Conservation (phyloP, 2,888 invertebrate genomes). For the Hofmannophila pseudospretella region DNA sequence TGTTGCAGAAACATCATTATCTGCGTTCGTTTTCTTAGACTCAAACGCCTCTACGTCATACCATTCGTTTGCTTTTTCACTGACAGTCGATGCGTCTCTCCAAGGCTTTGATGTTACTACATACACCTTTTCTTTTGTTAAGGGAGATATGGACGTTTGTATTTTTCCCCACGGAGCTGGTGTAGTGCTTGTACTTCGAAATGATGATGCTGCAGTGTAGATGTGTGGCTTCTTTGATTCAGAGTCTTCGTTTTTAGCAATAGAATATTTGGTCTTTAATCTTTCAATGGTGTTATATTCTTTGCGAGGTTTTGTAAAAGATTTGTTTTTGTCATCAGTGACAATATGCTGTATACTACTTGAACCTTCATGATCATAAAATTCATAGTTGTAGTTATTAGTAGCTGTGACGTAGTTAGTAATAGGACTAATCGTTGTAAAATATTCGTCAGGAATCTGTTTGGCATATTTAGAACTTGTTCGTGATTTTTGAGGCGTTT, state of each 20-base stretch:
- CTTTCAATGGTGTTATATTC: slow-evolving; percentile 57
- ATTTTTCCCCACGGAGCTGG: slow-evolving; percentile 81
- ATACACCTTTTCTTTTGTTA: slow-evolving; percentile 88
- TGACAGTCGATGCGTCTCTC: slow-evolving; percentile 37
- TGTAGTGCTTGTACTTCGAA: slow-evolving; percentile 56
- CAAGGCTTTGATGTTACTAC: slow-evolving; percentile 88
- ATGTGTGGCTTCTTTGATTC: slow-evolving; percentile 56
- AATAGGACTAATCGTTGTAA: slow-evolving; percentile 79
- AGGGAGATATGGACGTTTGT: slow-evolving; percentile 84
- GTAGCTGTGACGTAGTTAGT: slow-evolving; percentile 43
- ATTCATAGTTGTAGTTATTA: slow-evolving; percentile 52
- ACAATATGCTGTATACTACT: slow-evolving; percentile 64
- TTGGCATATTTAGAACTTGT: slow-evolving; percentile 81
- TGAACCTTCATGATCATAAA: slow-evolving; percentile 68
- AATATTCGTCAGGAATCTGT: slow-evolving; percentile 86
- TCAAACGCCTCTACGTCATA: slow-evolving; percentile 46
- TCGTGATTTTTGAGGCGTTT: slow-evolving; percentile 67
- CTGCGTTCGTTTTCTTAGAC: slow-evolving; percentile 44
- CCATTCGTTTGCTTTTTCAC: slow-evolving; percentile 40
- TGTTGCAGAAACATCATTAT: slow-evolving; percentile 35
- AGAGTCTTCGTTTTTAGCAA: slow-evolving; percentile 38
- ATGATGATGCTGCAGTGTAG: slow-evolving; percentile 62
- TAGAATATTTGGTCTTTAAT: slow-evolving; percentile 39
- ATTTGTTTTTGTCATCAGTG: slow-evolving; percentile 45
- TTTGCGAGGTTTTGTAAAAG: slow-evolving; percentile 33